Evolutionary conservation across 2,113 vertebrate species (phyloP).

Genomic region (Malurus elegans): DNA sequence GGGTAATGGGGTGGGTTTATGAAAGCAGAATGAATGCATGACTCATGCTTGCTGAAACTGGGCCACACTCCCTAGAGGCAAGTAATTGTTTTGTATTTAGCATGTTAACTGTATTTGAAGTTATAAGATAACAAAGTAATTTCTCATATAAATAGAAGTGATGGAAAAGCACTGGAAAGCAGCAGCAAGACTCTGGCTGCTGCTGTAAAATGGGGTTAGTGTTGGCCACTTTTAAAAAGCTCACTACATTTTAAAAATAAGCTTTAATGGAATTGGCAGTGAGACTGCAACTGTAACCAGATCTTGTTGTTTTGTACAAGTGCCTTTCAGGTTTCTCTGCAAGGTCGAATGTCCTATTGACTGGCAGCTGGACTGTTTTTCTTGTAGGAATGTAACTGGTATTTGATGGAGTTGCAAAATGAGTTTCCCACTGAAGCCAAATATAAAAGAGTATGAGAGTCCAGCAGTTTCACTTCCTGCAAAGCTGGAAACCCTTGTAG

Average conservation of each 20-base stretch:
- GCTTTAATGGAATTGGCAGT: slow-evolving; percentile 30
- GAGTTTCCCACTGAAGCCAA: slow-evolving; percentile 17
- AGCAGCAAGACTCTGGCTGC: neutral
- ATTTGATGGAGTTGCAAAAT: neutral
- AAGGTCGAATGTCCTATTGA: slow-evolving; percentile 36
- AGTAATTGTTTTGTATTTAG: neutral
- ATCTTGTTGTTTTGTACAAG: slow-evolving; percentile 34
- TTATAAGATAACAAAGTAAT: neutral
- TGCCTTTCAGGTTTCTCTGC: slow-evolving; percentile 19
- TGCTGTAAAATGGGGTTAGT: neutral
- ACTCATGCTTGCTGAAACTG: neutral
- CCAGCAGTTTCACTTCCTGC: slow-evolving; percentile 20
- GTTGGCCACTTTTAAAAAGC: neutral
- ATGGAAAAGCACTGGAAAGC: neutral
- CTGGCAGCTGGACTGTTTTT: slow-evolving; percentile 2
- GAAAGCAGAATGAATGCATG: neutral
- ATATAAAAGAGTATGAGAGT: neutral
- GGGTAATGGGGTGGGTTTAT: neutral
- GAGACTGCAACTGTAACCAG: slow-evolving; percentile 2
- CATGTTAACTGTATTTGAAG: neutral
- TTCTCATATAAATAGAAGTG: neutral
- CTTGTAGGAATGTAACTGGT: neutral
- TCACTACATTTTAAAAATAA: slow-evolving; percentile 46
- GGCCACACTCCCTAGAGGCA: neutral
- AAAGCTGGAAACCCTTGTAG: neutral